A percentile compares a stretch with the other conserved stretches of the same genome.
Evolutionary conservation across 1,140 invertebrate genomes (phyloP).

Genomic region (Drosophila murphyi): DNA sequence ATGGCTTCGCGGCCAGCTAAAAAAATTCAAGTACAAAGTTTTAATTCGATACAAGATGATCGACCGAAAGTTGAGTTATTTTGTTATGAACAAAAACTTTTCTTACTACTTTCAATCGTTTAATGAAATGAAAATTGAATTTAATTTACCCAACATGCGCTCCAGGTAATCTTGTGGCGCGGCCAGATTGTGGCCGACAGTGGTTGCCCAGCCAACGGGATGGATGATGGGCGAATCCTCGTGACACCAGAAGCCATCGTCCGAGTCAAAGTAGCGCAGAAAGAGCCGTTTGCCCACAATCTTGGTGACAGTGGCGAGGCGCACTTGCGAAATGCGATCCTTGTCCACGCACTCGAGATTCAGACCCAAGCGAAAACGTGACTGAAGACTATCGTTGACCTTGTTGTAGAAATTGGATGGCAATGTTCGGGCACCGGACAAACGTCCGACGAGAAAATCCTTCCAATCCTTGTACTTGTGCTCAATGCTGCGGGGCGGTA

Average conservation of each 20-base stretch:
- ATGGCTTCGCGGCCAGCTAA: conserved; percentile 82
- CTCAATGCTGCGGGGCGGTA: conserved; percentile 95
- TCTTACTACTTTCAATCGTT: too few species aligned
- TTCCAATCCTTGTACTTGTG: conserved; percentile 98
- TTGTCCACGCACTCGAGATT: conserved; percentile 98
- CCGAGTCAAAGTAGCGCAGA: conserved; percentile 95
- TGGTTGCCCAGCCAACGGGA: conserved; percentile 96
- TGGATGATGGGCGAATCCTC: conserved; percentile 97
- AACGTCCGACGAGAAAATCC: conserved; percentile 94
- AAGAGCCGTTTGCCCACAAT: conserved; percentile 96
- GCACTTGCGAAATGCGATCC: conserved; percentile 96
- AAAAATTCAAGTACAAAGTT: background rate
- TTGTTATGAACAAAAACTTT: too few species aligned
- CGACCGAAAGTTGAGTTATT: too few species aligned
- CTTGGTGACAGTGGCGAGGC: conserved; percentile 94
- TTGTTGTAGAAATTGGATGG: conserved; percentile 96
- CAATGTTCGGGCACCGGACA: conserved; percentile 96
- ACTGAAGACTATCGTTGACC: conserved; percentile 92
- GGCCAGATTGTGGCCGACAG: conserved; percentile 93
- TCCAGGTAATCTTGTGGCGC: conserved; percentile 92
- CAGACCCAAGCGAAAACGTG: conserved; percentile 92
- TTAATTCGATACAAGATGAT: background rate
- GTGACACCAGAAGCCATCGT: conserved; percentile 97
- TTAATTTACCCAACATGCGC: conserved; percentile 85
- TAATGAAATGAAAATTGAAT: too few species aligned